Percentiles rank a stretch among this genome's conserved stretches.
These are phyloP conservation scores for Tenrec ecaudatus DNA, from an alignment of 2,113 vertebrate genomes.

Conservation along the genomic window DNA sequence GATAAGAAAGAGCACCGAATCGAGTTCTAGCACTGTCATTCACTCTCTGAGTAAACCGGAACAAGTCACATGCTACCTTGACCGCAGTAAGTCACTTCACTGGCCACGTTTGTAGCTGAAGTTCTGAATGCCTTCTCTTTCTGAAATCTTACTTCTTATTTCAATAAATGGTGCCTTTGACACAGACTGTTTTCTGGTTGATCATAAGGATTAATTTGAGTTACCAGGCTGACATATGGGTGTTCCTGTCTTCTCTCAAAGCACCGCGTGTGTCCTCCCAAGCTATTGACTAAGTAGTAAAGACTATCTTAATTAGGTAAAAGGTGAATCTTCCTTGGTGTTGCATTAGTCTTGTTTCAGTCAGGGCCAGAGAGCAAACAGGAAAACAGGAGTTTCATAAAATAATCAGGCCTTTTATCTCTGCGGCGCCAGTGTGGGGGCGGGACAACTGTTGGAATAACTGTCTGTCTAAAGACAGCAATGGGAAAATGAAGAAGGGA, in stretches of 20 bases:
- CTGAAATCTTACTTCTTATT: neutral
- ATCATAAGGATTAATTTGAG: neutral
- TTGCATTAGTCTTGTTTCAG: neutral
- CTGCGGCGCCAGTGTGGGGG: neutral
- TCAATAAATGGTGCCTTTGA: neutral
- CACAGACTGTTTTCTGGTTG: neutral
- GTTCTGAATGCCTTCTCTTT: neutral
- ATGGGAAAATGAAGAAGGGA: neutral
- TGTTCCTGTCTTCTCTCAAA: neutral
- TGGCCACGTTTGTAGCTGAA: neutral
- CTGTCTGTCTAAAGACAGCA: neutral
- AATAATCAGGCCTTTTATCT: neutral
- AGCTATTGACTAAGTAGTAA: neutral
- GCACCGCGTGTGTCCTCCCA: rapidly evolving
- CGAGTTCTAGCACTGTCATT: neutral
- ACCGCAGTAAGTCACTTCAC: neutral
- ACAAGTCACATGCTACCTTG: neutral
- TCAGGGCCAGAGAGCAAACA: neutral
- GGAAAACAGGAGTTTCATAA: neutral
- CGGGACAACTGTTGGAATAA: neutral
- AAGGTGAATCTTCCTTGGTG: neutral
- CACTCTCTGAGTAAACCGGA: neutral
- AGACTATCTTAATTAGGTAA: neutral
- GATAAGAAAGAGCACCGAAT: neutral
- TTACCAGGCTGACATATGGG: rapidly evolving